Evolutionary conservation across 2,888 invertebrate genomes (phyloP), one percentile per base, ranked within the genome.

Genomic region (Myopa tessellatipennis): DNA sequence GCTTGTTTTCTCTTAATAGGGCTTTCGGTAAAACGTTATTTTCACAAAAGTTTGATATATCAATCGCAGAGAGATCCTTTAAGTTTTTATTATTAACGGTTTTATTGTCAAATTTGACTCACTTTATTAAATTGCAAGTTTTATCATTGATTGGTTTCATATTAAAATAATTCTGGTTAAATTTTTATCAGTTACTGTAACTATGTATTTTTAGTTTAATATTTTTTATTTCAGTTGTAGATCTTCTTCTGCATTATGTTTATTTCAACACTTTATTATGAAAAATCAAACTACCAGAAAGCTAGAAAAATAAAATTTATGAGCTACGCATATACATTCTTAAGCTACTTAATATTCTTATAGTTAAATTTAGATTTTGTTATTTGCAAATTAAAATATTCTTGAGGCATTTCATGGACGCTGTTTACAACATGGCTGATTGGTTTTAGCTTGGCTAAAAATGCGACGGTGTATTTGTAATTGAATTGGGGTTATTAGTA

Each of bases 381-480:
- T 52, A 34, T 12, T 52, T 50, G 74, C 65, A 63, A 74, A 74
- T 65, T 38, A 74, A 55, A 65, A 65, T 65, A 50, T 65, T 65
- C n/a, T 74, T 52, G 74, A 74, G 65, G 74, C 74, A 74, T 65
- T 74, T 65, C 18, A 61, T 74, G 73, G 73, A 74, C 73, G 73
- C 74, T 74, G 65, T 52, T 52, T 65, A 52, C 26, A 45, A 65
- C 5, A 38, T 40, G 61, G 58, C 38, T 61, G 36, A 36, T 52
- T 61, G 63, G 50, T 74, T 52, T 65, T 74, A 52, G 50, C 52
- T 74, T 65, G 63, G 26, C 50, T 63, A 34, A 65, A 74, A 50
- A 60, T 72, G 72, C 72, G 72, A 72, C 58, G 60, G 72, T 72
- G 71, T 71, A n/a, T 71, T 71, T 38, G n/a, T 58, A 36, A 26